A percentile compares a stretch with the other conserved stretches of the same genome.
Evolutionary conservation across 2,113 vertebrate genomes (phyloP).

Genomic region (Dasyurus viverrinus): DNA sequence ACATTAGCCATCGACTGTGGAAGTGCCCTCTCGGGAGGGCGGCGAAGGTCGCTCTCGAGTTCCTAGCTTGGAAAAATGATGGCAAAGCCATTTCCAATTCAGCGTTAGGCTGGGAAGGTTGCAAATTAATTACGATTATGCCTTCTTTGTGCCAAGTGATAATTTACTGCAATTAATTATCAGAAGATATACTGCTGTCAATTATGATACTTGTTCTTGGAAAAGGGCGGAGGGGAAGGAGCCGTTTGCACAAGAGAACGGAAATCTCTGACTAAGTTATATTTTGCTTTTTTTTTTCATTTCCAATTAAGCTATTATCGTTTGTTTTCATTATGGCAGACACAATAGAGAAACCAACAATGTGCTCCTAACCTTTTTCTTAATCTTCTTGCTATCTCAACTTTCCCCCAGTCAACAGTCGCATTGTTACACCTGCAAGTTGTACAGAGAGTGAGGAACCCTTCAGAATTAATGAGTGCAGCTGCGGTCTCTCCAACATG

Average conservation of each 20-base stretch:
- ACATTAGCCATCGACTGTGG: not conserved
- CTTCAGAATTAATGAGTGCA: conserved; percentile 90
- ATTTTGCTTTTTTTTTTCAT: conserved; percentile 81
- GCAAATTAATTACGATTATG: conserved; percentile 91
- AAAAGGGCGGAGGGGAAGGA: conserved; percentile 72
- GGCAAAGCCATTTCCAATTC: conserved; percentile 83
- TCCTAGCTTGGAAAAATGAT: conserved; percentile 77
- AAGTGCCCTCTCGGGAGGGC: not conserved
- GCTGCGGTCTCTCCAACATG: conserved; percentile 87
- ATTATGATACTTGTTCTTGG: conserved; percentile 82
- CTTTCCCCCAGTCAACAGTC: conserved; percentile 82
- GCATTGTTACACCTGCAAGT: conserved; percentile 89
- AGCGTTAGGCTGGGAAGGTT: conserved; percentile 86
- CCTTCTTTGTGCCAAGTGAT: conserved; percentile 89
- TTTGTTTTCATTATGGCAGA: conserved; percentile 85
- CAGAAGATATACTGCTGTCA: conserved; percentile 89
- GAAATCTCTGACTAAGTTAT: conserved; percentile 83
- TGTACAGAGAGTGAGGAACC: conserved; percentile 78
- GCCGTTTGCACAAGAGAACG: conserved; percentile 78
- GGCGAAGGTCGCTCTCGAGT: conserved; percentile 53
- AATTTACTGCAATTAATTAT: conserved; percentile 91
- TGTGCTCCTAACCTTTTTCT: conserved; percentile 83
- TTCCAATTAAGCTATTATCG: conserved; percentile 86
- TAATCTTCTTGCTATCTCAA: conserved; percentile 82
- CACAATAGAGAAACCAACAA: conserved; percentile 85